Evolutionary conservation across 2,797 vertebrate species (phyloP), one percentile per base, ranked within the genome.

Genomic region (Enteromius radiatus): DNA sequence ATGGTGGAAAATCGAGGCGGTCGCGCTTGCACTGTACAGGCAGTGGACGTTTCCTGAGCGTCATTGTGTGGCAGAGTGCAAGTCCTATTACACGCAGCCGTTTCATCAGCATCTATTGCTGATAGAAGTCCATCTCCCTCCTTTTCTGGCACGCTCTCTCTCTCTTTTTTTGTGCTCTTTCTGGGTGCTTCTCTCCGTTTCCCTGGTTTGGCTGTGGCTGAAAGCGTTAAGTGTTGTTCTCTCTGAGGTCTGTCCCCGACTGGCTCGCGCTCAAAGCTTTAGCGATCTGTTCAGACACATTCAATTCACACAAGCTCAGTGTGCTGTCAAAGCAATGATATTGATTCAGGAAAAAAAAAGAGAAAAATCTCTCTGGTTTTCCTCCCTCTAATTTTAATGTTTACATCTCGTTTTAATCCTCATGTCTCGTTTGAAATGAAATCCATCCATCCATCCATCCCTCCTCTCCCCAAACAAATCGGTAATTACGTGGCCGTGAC

Each of bases 211-310:
- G 86, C 85, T 84, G 52, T 75, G 69, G 67, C 84, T 87, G 86
- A 87, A 85, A 84, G 85, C 86, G 86, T 84, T 86, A 86, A 89
- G 83, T 88, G 87, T 86, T 83, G 82, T 87, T 85, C 80, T 73
- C 84, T 84, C 84, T 49, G 76, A 71, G 76, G 52, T 76, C 84
- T 76, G 83, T 84, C 79, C 78, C 83, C 65, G 84, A 77, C 69
- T 81, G 87, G 84, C 79, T 83, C 63, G 64, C 76, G 63, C 86
- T 86, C 85, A 84, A 82, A 86, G 86, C 84, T 82, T 84, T 41
- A 88, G 84, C 83, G 87, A 86, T 86, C 77, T 83, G 85, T 85
- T 76, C 82, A 85, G 71, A 83, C 85, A 82, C 84, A 83, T 73
- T 84, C 78, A 84, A 83, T 86, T 85, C 86, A 82, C 80, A 86